phyloP scores from a whole-genome alignment of 1,140 invertebrate species.

The Microplitis mediator region DNA sequence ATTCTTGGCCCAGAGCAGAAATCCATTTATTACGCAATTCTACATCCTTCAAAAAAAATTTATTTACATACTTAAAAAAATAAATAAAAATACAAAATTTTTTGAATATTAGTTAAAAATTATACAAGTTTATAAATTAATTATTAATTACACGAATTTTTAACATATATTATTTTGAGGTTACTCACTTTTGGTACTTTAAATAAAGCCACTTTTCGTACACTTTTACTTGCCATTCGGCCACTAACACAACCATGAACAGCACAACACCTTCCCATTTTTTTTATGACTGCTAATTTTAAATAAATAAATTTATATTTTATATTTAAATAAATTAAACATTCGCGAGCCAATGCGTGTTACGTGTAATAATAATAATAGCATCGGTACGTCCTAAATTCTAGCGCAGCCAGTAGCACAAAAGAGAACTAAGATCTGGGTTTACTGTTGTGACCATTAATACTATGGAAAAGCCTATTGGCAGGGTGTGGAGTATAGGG shows the following conservation, averaged over 20 bases:
- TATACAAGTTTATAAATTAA: not conserved
- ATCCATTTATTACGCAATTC: not conserved
- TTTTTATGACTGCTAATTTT: no score
- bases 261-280: slow-evolving; percentile 8
- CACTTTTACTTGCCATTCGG: not conserved
- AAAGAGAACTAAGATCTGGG: slow-evolving; percentile 2
- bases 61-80: not conserved
- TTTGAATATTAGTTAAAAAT: not conserved
- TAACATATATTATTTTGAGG: slow-evolving; percentile 10
- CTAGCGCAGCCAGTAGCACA: slow-evolving; percentile 7
- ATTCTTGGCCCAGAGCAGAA: not conserved
- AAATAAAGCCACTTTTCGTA: slow-evolving; percentile 5
- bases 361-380: slow-evolving; percentile 8
- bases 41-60: slow-evolving; percentile 5
- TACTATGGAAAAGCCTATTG: no score
- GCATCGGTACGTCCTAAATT: not conserved
- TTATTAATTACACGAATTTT: not conserved
- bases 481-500: no score
- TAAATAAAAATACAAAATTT: not conserved
- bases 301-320: not conserved
- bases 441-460: no score
- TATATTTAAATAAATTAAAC: slow-evolving; percentile 2
- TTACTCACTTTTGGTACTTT: slow-evolving; percentile 13
- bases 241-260: slow-evolving; percentile 3
- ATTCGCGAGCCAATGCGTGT: not conserved